phyloP scores from a whole-genome alignment of 2,888 invertebrate species.

The Drosophila anomalata region DNA sequence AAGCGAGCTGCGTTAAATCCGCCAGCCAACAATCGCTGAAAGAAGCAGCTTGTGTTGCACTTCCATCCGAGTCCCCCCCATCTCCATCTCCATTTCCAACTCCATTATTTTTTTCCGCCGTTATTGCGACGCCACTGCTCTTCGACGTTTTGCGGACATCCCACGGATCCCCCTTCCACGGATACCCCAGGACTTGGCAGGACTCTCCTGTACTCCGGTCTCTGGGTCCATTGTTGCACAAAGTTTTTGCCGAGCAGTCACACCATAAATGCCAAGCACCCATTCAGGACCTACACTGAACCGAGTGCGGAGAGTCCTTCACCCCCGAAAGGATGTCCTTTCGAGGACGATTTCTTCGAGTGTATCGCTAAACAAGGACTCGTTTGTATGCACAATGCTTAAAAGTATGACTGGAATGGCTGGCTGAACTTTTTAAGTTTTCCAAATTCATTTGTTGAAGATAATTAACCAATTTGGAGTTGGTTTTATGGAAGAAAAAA shows the following conservation, averaged over 20 bases:
- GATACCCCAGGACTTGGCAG: too few relatives aligned
- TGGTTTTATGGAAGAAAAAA: neutral
- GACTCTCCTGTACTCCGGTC: neutral
- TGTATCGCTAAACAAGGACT: neutral
- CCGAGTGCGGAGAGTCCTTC: neutral
- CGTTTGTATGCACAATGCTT: constrained; percentile 10
- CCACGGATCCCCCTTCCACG: neutral
- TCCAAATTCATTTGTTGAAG: neutral
- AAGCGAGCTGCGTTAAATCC: constrained; percentile 69
- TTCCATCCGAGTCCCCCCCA: constrained; percentile 30
- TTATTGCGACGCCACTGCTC: neutral
- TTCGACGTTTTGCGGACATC: neutral
- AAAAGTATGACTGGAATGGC: constrained; percentile 8
- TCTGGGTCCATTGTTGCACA: constrained; percentile 51
- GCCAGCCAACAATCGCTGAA: constrained; percentile 62
- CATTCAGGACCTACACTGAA: constrained; percentile 41
- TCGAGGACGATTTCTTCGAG: neutral
- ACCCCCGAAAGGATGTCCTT: neutral
- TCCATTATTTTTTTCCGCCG: neutral
- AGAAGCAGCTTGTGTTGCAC: constrained; percentile 42
- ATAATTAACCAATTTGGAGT: neutral
- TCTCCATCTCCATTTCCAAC: neutral
- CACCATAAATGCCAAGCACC: constrained; percentile 73
- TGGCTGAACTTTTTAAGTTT: constrained; percentile 10
- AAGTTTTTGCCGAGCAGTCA: constrained; percentile 53